Percentiles rank a stretch among this genome's conserved stretches.
These are phyloP conservation scores for Rhinogobio ventralis DNA, from an alignment of 2,797 vertebrate genomes.

Conservation along the genomic window DNA sequence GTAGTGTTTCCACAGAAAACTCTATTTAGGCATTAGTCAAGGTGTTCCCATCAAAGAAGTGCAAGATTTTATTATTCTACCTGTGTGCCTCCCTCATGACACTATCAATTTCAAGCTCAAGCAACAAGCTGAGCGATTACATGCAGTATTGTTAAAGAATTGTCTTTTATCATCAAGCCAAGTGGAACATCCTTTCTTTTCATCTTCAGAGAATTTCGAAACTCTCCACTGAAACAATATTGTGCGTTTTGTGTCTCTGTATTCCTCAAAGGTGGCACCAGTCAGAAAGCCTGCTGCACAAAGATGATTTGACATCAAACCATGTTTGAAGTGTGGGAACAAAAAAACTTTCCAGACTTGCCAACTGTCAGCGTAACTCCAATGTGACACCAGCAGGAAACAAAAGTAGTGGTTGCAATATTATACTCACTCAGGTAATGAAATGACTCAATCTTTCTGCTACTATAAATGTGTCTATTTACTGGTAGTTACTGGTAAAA, in stretches of 20 bases:
- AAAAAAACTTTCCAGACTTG: slow-evolving; percentile 44
- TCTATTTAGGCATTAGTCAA: slow-evolving; percentile 28
- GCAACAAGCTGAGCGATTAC: slow-evolving; percentile 17
- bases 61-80: slow-evolving; percentile 22
- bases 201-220: slow-evolving; percentile 18
- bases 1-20: neutral
- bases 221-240: slow-evolving; percentile 15
- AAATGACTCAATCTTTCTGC: neutral
- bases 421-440: slow-evolving; percentile 6
- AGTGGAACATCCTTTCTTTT: slow-evolving; percentile 36
- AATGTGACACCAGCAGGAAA: slow-evolving; percentile 21
- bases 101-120: slow-evolving; percentile 27
- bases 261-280: slow-evolving; percentile 17
- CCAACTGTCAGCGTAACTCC: slow-evolving; percentile 36
- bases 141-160: slow-evolving; percentile 13
- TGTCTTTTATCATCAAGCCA: slow-evolving; percentile 17
- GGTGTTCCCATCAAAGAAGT: slow-evolving; percentile 13
- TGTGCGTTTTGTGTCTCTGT: neutral
- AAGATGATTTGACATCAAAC: slow-evolving; percentile 48
- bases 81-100: slow-evolving; percentile 17
- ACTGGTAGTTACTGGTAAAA: neutral
- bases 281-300: slow-evolving; percentile 26
- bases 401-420: slow-evolving; percentile 23
- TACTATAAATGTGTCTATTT: neutral
- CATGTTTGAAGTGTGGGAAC: slow-evolving; percentile 36